These are phyloP conservation scores for Coreius guichenoti DNA, from an alignment of 2,797 vertebrate genomes.

Conservation along the genomic window DNA sequence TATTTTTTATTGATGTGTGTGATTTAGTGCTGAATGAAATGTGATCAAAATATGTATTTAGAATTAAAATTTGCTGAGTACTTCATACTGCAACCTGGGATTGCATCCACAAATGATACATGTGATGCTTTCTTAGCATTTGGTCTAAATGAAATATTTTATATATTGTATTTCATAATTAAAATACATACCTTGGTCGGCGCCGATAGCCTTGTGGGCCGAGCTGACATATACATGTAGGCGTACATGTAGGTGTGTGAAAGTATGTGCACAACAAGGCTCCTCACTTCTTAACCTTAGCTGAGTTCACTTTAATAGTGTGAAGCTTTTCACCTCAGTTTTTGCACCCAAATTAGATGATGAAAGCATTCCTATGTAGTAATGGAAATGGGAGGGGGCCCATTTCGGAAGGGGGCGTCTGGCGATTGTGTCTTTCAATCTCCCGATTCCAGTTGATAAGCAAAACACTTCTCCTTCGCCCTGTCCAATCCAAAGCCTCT, in stretches of 20 bases:
- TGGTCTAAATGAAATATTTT: not conserved
- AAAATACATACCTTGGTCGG: not conserved
- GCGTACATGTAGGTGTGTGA: not conserved
- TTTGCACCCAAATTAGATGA: constrained; percentile 88
- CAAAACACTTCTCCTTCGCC: constrained; percentile 53
- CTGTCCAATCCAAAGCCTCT: constrained; percentile 55
- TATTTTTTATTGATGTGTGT: not conserved
- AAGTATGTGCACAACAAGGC: not conserved
- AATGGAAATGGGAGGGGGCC: constrained; percentile 66
- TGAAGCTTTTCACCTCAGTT: constrained; percentile 81
- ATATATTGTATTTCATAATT: not conserved
- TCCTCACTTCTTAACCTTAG: not conserved
- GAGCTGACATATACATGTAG: too few relatives aligned
- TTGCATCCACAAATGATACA: not conserved
- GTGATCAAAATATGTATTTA: not conserved
- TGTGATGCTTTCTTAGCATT: not conserved
- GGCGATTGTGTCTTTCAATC: constrained; percentile 79
- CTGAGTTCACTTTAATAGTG: constrained; percentile 80
- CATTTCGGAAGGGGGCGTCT: constrained; percentile 18
- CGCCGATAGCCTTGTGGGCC: too few relatives aligned
- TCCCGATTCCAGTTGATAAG: constrained; percentile 78
- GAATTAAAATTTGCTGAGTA: not conserved
- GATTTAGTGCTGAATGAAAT: not conserved
- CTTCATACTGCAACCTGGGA: not conserved
- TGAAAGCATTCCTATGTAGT: constrained; percentile 82